These are phyloP conservation scores for Lumbricus terrestris DNA, from an alignment of 2,888 invertebrate genomes.

Conservation along the genomic window DNA sequence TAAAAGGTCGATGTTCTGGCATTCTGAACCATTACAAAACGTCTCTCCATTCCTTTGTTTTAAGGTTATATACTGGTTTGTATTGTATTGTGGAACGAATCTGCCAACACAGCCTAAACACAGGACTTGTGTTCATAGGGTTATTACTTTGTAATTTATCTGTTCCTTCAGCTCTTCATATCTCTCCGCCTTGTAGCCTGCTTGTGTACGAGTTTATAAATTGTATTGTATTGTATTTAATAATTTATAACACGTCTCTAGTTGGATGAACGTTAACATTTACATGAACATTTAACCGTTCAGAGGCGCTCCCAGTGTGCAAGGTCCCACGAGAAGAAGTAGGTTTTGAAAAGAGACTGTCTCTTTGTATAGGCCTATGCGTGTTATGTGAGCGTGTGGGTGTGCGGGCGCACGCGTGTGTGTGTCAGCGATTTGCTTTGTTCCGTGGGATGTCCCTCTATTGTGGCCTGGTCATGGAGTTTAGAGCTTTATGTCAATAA, in stretches of 20 bases:
- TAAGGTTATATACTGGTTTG: neutral
- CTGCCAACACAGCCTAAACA: neutral
- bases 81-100: neutral
- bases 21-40: neutral
- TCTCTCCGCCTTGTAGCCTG: neutral
- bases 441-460: neutral
- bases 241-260: too few relatives aligned
- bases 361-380: too few relatives aligned
- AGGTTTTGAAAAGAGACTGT: too few relatives aligned
- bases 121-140: neutral
- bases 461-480: neutral
- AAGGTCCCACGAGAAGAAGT: too few relatives aligned
- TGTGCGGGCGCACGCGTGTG: neutral
- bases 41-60: neutral
- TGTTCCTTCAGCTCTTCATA: neutral
- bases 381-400: neutral
- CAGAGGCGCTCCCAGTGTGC: too few relatives aligned
- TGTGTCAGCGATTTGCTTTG: neutral
- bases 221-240: too few relatives aligned
- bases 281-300: too few relatives aligned
- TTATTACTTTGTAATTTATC: too few relatives aligned
- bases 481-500: neutral
- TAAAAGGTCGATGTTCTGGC: neutral
- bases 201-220: too few relatives aligned
- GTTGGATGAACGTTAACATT: too few relatives aligned